These are phyloP conservation scores for Tetramorium bicarinatum DNA, from an alignment of 2,888 invertebrate genomes.

Conservation along the genomic window DNA sequence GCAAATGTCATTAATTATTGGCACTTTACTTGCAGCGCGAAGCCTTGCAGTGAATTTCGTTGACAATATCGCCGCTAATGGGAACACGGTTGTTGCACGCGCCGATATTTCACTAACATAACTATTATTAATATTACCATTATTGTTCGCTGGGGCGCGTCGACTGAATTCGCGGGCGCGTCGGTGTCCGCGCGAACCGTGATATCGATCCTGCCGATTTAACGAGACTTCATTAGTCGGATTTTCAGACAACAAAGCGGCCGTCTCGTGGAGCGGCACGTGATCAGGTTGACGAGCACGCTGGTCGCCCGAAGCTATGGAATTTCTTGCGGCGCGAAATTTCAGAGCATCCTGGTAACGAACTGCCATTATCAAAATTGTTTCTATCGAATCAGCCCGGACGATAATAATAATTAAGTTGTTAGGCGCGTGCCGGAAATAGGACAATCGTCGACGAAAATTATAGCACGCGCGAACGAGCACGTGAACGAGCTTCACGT, in stretches of 20 bases:
- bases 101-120: slow-evolving; percentile 38
- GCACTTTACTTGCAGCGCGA: slow-evolving; percentile 49
- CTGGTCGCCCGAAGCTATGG: slow-evolving; percentile 49
- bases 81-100: slow-evolving; percentile 49
- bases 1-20: slow-evolving; percentile 58
- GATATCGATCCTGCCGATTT: slow-evolving; percentile 69
- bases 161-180: slow-evolving; percentile 27
- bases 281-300: slow-evolving; percentile 67
- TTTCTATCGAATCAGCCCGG: slow-evolving; percentile 47
- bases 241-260: slow-evolving; percentile 70
- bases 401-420: slow-evolving; percentile 61
- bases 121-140: slow-evolving; percentile 58
- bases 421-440: slow-evolving; percentile 39
- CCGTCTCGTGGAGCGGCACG: slow-evolving; percentile 64
- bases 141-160: slow-evolving; percentile 36
- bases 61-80: slow-evolving; percentile 67
- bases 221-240: slow-evolving; percentile 72
- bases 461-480: slow-evolving; percentile 19
- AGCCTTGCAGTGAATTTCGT: slow-evolving; percentile 41
- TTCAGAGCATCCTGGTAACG: slow-evolving; percentile 62
- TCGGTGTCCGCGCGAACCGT: slow-evolving; percentile 32
- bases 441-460: slow-evolving; percentile 11
- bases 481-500: not conserved
- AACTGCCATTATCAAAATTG: slow-evolving; percentile 64
- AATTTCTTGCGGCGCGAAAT: slow-evolving; percentile 67